Percentiles rank a stretch among this genome's conserved stretches.
Conservation (phyloP, 1,140 invertebrate genomes). For the Augochlora pura region DNA sequence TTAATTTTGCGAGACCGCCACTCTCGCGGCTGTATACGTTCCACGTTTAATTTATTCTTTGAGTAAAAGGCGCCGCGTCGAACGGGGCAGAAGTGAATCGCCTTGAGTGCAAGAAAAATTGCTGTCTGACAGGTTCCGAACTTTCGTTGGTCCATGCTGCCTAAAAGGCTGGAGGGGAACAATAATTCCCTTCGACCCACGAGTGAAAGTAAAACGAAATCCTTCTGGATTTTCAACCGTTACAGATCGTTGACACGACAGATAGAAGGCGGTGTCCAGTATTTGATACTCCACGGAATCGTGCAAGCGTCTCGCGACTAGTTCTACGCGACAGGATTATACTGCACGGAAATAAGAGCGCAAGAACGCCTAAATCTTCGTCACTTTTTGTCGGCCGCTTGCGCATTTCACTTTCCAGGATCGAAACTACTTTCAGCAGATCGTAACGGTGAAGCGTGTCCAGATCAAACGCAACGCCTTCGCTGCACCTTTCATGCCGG, state of each 20-base stretch:
- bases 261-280: not conserved
- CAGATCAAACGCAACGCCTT: constrained; percentile 12
- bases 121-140: not conserved
- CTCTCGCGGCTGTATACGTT: too few species aligned
- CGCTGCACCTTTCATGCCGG: constrained; percentile 31
- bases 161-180: not conserved
- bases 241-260: constrained; percentile 3
- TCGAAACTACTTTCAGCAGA: constrained; percentile 40
- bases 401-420: constrained; percentile 58
- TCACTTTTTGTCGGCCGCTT: constrained; percentile 17
- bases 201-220: constrained; percentile 69
- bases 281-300: not conserved
- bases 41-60: too few species aligned
- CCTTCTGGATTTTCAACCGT: constrained; percentile 51
- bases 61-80: too few species aligned
- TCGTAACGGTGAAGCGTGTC: not conserved
- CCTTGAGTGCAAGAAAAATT: not conserved
- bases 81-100: not conserved
- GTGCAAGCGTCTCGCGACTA: not conserved
- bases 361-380: not conserved
- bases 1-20: too few species aligned
- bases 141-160: not conserved
- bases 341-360: not conserved
- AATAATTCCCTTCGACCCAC: constrained; percentile 35
- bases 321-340: constrained; percentile 13